These are phyloP conservation scores for Cyrtorhinus lividipennis DNA, from an alignment of 1,140 invertebrate species.

Conservation along the genomic window DNA sequence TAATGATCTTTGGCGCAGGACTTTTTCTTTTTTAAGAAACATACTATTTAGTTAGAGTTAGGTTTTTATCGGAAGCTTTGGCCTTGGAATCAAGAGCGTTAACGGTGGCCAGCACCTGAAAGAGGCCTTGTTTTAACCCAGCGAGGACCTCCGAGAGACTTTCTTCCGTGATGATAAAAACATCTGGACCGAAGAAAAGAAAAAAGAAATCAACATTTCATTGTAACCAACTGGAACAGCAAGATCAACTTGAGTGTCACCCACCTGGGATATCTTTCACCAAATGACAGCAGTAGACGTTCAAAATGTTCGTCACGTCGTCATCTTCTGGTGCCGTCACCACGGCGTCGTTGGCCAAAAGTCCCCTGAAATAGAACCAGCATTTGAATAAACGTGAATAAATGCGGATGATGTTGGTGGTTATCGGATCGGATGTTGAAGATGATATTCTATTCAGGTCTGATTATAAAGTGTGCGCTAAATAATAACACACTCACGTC, in stretches of 20 bases:
- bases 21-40: too few species aligned
- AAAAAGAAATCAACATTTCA: too few species aligned
- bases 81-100: slow-evolving; percentile 31
- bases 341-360: slow-evolving; percentile 43
- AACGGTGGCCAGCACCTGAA: slow-evolving; percentile 44
- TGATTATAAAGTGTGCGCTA: too few species aligned
- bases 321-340: slow-evolving; percentile 41
- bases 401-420: too few species aligned
- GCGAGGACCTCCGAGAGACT: slow-evolving; percentile 47
- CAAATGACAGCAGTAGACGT: slow-evolving; percentile 53
- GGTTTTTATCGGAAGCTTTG: slow-evolving; percentile 20
- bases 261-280: slow-evolving; percentile 49
- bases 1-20: too few species aligned
- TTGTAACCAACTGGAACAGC: not conserved
- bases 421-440: too few species aligned
- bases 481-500: too few species aligned
- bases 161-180: slow-evolving; percentile 46
- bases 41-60: too few species aligned
- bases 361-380: slow-evolving; percentile 29
- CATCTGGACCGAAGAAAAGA: slow-evolving; percentile 38
- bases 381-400: not conserved
- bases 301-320: slow-evolving; percentile 50
- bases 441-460: too few species aligned
- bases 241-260: not conserved
- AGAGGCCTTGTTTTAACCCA: slow-evolving; percentile 47